Evolutionary conservation across 2,888 invertebrate genomes (phyloP), one percentile per base, ranked within the genome.

Genomic region (Cyrtodaria siliqua): DNA sequence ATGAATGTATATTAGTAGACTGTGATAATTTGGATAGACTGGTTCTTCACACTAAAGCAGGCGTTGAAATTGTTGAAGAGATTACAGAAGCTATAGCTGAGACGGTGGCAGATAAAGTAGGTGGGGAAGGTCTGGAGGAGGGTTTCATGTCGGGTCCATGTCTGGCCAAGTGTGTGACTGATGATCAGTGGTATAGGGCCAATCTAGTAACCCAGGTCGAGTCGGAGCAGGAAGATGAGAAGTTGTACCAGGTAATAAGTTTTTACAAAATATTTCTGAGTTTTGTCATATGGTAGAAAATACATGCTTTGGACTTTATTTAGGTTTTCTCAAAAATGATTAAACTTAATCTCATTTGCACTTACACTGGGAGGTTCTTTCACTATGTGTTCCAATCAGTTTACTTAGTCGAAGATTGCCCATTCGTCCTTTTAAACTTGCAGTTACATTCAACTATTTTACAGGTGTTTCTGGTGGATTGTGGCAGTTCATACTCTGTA

Each of bases 101-200:
- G 44, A 50, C 52, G 56, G 82, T 86, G 8, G 64, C 79, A 24
- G 64, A 50, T 27, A 70, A 68, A 9, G 47, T 64, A 53, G 95
- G 94, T 84, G 92, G 92, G 27, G 87, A 93, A 14, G 91, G 93
- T 0, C 92, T 93, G 64, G 93, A 94, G 0, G 94, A 94, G 85
- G 68, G 64, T 12, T 92, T 93, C 4, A 90, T 93, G 2, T 96
- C 95, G 1, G 95, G 96, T 77, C 94, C 95, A 3, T 96, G 96
- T 89, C 94, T 96, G 23, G 96, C 95, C 4, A 57, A 56, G 33
- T 67, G 66, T 63, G 24, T 38, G 3, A 72, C 56, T 9, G 75
- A 0, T 93, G 42, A 50, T n/a, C 26, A 40, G 0, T 81, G 81
- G 81, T 68, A 69, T n/a, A 62, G 80, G 47, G 80, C 70, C 6